These are phyloP conservation scores for Coryphaenoides rupestris DNA, from an alignment of 2,113 vertebrate species.

Conservation along the genomic window DNA sequence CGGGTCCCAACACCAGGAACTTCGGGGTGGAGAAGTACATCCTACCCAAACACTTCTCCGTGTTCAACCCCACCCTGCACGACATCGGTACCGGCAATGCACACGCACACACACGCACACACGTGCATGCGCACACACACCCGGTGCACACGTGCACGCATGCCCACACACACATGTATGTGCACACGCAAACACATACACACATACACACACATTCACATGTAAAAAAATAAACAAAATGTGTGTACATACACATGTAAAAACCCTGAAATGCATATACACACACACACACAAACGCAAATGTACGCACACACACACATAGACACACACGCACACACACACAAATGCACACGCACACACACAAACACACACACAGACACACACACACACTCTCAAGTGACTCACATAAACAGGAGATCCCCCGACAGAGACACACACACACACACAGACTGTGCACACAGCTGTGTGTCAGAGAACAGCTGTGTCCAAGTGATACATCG, in stretches of 20 bases:
- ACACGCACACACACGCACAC: conserved; percentile 6
- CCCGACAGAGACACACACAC: too few relatives aligned
- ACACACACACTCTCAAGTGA: conserved; percentile 16
- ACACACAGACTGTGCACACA: conserved; percentile 32
- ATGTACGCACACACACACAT: background rate
- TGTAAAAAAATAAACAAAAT: background rate
- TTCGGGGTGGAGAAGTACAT: conserved; percentile 84
- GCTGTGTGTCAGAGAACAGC: conserved; percentile 58
- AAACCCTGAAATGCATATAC: background rate
- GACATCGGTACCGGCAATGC: conserved; percentile 83
- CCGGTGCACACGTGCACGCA: too few relatives aligned
- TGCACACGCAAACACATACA: background rate
- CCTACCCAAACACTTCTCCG: conserved; percentile 77
- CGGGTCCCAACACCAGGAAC: conserved; percentile 73
- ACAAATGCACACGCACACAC: too few relatives aligned
- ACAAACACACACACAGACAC: background rate
- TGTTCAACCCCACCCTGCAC: conserved; percentile 81
- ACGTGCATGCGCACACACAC: background rate
- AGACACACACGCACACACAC: too few relatives aligned
- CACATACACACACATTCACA: background rate
- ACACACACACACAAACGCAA: background rate
- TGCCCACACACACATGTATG: too few relatives aligned
- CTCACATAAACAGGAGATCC: conserved; percentile 32
- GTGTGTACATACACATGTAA: background rate
- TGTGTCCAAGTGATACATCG: conserved; percentile 31